phyloP scores from a whole-genome alignment of 1,140 invertebrate genomes.

The Oryzaephilus surinamensis region DNA sequence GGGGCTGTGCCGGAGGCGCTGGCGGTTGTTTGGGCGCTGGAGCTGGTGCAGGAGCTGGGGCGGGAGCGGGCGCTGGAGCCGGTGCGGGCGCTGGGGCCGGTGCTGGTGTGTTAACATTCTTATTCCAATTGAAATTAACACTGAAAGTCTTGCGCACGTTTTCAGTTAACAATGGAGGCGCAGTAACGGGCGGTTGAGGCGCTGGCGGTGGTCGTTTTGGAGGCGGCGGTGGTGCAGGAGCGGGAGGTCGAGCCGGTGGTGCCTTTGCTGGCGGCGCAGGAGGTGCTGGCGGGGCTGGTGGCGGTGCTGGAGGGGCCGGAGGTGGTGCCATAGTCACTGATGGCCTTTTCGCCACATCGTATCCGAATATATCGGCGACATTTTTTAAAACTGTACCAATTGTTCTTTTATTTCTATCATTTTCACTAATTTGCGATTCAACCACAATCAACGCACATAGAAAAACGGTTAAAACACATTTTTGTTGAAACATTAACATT shows the following conservation, averaged over 20 bases:
- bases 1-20: background rate
- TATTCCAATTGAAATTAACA: conserved; percentile 15
- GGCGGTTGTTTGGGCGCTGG: conserved; percentile 3
- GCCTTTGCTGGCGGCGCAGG: background rate
- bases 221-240: conserved; percentile 10
- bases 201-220: conserved; percentile 11
- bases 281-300: conserved; percentile 3
- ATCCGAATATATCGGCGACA: conserved; percentile 12
- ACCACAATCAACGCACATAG: conserved; percentile 1
- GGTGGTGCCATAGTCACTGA: conserved; percentile 8
- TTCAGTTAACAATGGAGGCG: conserved; percentile 8
- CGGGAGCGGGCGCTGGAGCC: conserved; percentile 5
- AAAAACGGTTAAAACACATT: too few relatives aligned
- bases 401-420: conserved; percentile 6
- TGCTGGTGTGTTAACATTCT: conserved; percentile 9
- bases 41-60: conserved; percentile 3
- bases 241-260: conserved; percentile 5
- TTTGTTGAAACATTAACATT: conserved; percentile 7
- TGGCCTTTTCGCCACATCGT: conserved; percentile 16
- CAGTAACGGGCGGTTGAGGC: conserved; percentile 7
- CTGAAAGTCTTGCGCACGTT: conserved; percentile 5
- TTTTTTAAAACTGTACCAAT: conserved; percentile 4
- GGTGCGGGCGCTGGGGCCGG: conserved; percentile 11
- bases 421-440: conserved; percentile 5
- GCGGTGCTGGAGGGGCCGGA: conserved; percentile 6